phyloP scores from a whole-genome alignment of 2,888 invertebrate species.

The Apodemia mormo region DNA sequence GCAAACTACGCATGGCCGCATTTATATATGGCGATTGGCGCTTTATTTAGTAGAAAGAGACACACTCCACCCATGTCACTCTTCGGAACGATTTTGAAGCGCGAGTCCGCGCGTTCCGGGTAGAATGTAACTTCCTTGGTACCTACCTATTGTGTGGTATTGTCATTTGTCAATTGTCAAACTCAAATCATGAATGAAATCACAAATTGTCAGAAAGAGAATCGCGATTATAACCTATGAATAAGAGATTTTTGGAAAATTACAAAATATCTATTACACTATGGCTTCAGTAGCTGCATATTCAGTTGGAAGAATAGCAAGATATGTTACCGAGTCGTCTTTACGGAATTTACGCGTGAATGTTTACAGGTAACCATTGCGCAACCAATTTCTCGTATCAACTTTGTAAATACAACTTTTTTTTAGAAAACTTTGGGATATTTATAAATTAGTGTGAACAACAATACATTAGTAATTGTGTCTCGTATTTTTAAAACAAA shows the following conservation, averaged over 20 bases:
- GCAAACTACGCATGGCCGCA: too few species aligned
- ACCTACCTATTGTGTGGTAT: too few species aligned
- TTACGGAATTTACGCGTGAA: constrained; percentile 63
- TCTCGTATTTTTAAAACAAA: background rate
- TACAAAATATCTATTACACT: background rate
- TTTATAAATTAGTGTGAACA: background rate
- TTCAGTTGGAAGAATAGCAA: constrained; percentile 71
- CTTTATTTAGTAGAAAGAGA: too few species aligned
- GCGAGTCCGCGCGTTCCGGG: too few species aligned
- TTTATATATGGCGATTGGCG: too few species aligned
- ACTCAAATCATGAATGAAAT: too few species aligned
- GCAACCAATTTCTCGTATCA: constrained; percentile 59
- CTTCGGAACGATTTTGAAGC: too few species aligned
- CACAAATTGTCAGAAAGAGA: background rate
- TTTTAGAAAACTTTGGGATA: background rate
- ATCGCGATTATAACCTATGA: constrained; percentile 9
- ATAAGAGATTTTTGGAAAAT: background rate
- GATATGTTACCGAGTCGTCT: constrained; percentile 72
- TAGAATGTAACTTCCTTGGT: too few species aligned
- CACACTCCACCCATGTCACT: too few species aligned
- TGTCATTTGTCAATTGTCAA: too few species aligned
- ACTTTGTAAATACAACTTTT: constrained; percentile 21
- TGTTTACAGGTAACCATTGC: constrained; percentile 76
- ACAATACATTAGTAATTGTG: background rate
- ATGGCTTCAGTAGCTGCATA: constrained; percentile 80